Evolutionary conservation across 2,797 vertebrate genomes (phyloP), one percentile per base, ranked within the genome.

Genomic region (Anguilla megastoma): DNA sequence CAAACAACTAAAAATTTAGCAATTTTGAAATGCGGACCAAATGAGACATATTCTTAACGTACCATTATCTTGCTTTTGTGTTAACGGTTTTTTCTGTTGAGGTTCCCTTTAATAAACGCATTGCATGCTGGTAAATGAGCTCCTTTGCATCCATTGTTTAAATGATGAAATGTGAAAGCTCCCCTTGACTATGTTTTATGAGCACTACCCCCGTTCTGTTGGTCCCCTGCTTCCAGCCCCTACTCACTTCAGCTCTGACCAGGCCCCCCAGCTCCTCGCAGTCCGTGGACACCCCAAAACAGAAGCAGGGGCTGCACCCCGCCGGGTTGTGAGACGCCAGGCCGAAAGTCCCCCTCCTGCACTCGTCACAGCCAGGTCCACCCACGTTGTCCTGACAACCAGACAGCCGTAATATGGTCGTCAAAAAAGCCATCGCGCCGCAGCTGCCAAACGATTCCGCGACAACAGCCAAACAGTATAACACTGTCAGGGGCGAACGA

Each of bases 241-340:
- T 86, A 95, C 97, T 97, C 91, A 99, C 98, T 0, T 92, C 96
- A 27, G 91, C 92, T 91, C 96, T 93, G 90, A 94, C 91, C 0
- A 98, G 93, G 0, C 96, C 97, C 85, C 97, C 95, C n/a, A 94
- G 89, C 90, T 98, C 98, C 0, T 95, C 96, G 89, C 98, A 99
- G 86, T 92, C 88, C 0, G 86, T 87, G 0, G 97, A 97, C 30
- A 97, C 91, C 27, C 98, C 98, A 0, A 96, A 99, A 91, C 98
- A 99, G 95, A 97, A 99, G 90, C 87, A 88, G 84, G 87, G 84
- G 84, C 84, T 88, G 84, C 87, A 88, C 52, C 87, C 87, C 2
- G 84, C 84, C 0, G 96, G 93, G 87, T 96, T 94, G 2, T 92
- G 89, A 0, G 88, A 54, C 0, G 89, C 95, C 18, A 99, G 93